Percentiles rank a stretch among this genome's conserved stretches.
Evolutionary conservation across 2,113 vertebrate species (phyloP).

Genomic region (Talpa occidentalis): DNA sequence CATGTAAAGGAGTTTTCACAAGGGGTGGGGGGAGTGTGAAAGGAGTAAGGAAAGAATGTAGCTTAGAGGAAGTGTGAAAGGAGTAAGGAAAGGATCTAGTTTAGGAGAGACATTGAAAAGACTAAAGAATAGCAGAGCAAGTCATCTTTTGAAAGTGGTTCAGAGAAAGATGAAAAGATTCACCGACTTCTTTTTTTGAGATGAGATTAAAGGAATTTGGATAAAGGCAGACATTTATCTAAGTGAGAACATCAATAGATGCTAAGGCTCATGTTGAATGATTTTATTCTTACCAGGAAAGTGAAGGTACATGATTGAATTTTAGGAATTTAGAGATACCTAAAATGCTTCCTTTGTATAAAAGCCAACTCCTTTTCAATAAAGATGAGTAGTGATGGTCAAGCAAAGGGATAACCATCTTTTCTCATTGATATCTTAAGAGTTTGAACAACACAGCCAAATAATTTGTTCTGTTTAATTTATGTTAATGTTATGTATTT

Average conservation of each 20-base stretch:
- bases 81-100: not conserved
- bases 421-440: not conserved
- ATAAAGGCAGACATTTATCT: constrained; percentile 7
- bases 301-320: not conserved
- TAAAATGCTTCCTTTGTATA: not conserved
- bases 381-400: not conserved
- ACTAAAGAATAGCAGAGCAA: not conserved
- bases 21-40: not conserved
- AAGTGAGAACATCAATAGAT: not conserved
- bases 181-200: constrained; percentile 13
- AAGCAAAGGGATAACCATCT: not conserved
- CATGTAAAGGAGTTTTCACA: not conserved
- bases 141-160: not conserved
- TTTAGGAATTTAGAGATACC: not conserved
- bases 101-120: constrained; percentile 15
- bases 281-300: constrained; percentile 21
- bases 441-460: not conserved
- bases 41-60: not conserved
- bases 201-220: constrained; percentile 25
- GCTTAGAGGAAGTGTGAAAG: constrained; percentile 15
- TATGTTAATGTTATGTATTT: constrained; percentile 29
- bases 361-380: not conserved
- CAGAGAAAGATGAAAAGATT: constrained; percentile 30
- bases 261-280: not conserved
- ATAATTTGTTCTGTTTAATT: constrained; percentile 29